These are phyloP conservation scores for Coilia nasus DNA, from an alignment of 2,797 vertebrate species.

Conservation along the genomic window DNA sequence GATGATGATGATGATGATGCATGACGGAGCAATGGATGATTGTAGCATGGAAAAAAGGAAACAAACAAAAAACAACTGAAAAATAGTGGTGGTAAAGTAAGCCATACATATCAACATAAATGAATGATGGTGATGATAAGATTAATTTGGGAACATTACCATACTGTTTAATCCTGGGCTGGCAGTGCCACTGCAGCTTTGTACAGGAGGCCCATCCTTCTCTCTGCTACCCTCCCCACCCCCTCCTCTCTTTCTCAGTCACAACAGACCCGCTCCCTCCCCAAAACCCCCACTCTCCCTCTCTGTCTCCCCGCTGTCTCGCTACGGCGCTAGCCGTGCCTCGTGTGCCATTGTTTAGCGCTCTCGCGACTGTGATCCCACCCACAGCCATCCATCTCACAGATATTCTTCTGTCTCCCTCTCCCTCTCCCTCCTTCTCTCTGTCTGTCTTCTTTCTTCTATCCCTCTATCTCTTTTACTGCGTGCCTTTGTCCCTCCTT, in stretches of 20 bases:
- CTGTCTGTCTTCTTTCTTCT: constrained; percentile 43
- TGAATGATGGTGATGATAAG: constrained; percentile 64
- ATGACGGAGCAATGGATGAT: constrained; percentile 42
- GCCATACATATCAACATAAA: constrained; percentile 53
- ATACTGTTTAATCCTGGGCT: constrained; percentile 82
- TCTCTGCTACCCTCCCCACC: constrained; percentile 58
- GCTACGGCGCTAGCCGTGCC: constrained; percentile 64
- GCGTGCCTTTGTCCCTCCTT: neutral
- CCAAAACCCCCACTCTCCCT: constrained; percentile 58
- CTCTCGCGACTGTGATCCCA: constrained; percentile 66
- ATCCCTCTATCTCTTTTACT: constrained; percentile 13
- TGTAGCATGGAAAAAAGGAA: constrained; percentile 51
- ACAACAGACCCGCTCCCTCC: constrained; percentile 54
- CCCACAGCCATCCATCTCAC: constrained; percentile 30
- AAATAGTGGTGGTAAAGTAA: neutral
- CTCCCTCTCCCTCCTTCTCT: constrained; percentile 37
- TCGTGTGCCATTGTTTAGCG: constrained; percentile 69
- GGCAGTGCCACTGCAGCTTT: constrained; percentile 75
- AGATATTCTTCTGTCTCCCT: constrained; percentile 34
- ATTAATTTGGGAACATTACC: constrained; percentile 79
- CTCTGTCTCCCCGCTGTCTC: constrained; percentile 60
- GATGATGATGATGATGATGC: too few species aligned
- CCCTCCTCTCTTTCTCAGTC: constrained; percentile 58
- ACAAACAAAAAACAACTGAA: constrained; percentile 22
- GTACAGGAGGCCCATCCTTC: constrained; percentile 77